Conservation (phyloP, 1,140 invertebrate species). For the Nasonia giraulti region DNA sequence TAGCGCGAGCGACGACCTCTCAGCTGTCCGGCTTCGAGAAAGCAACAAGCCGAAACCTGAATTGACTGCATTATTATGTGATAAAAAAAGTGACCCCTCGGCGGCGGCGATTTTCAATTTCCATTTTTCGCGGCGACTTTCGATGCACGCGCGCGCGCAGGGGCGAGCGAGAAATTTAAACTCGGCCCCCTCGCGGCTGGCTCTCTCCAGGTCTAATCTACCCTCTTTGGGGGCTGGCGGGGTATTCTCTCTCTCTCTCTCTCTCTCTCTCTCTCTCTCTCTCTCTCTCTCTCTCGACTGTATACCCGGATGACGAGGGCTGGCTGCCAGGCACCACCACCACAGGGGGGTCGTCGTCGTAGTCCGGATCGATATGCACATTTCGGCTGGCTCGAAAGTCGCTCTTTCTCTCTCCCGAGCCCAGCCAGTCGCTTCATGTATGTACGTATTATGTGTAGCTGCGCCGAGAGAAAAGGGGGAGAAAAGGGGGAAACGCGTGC, state of each 20-base stretch:
- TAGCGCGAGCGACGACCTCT: neutral
- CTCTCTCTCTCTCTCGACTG: neutral
- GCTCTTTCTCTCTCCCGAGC: neutral
- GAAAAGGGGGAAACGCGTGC: neutral
- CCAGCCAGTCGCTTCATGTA: neutral
- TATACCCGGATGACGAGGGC: neutral
- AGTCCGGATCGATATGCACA: constrained; percentile 9
- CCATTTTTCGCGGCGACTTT: neutral
- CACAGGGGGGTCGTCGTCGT: neutral
- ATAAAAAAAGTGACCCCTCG: neutral
- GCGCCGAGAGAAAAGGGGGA: too few species aligned
- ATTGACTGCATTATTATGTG: neutral
- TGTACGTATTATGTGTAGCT: neutral
- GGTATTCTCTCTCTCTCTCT: neutral
- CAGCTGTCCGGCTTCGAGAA: neutral
- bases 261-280: neutral
- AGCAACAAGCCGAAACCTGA: neutral
- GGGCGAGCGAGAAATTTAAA: neutral
- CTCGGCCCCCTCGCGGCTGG: neutral
- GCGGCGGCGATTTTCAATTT: neutral
- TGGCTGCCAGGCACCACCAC: neutral
- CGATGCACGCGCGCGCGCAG: neutral
- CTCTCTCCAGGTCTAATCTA: neutral
- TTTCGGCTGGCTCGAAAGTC: neutral
- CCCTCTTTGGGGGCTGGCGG: neutral